phyloP scores from a whole-genome alignment of 2,888 invertebrate species.

The Leptinotarsa peninsularis region DNA sequence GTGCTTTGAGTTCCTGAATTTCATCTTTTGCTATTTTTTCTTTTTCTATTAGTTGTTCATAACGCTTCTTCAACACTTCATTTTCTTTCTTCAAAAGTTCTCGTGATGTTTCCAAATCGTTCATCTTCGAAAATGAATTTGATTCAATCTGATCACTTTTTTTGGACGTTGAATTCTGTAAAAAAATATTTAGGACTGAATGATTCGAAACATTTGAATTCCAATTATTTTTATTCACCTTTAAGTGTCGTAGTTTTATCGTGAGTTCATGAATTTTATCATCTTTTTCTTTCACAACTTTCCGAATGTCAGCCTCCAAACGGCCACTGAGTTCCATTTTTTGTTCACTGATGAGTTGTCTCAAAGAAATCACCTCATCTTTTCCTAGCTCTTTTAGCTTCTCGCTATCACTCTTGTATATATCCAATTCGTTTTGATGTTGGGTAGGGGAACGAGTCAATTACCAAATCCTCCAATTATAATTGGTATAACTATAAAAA shows the following conservation, averaged over 20 bases:
- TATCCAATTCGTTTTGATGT: constrained; percentile 73
- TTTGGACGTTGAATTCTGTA: constrained; percentile 30
- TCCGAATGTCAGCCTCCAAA: constrained; percentile 63
- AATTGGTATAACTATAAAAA: no score
- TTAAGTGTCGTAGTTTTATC: constrained; percentile 62
- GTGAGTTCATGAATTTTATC: constrained; percentile 67
- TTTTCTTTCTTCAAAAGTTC: constrained; percentile 61
- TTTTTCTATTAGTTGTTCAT: constrained; percentile 67
- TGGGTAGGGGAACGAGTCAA: no score
- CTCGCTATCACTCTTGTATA: constrained; percentile 74
- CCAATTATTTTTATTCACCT: constrained; percentile 53
- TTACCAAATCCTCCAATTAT: no score
- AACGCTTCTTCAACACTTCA: constrained; percentile 66
- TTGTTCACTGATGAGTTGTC: constrained; percentile 64
- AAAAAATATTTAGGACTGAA: not conserved
- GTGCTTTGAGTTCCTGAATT: constrained; percentile 64
- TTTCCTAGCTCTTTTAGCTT: constrained; percentile 62
- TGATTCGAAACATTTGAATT: not conserved
- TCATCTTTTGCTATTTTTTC: constrained; percentile 69
- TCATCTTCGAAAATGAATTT: constrained; percentile 49
- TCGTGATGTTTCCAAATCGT: constrained; percentile 56
- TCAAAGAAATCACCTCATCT: constrained; percentile 62
- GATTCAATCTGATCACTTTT: constrained; percentile 48
- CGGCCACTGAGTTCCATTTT: constrained; percentile 62
- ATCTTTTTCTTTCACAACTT: constrained; percentile 63